These are phyloP conservation scores for Philhelius pedissequus DNA, from an alignment of 2,888 invertebrate species.

Conservation along the genomic window DNA sequence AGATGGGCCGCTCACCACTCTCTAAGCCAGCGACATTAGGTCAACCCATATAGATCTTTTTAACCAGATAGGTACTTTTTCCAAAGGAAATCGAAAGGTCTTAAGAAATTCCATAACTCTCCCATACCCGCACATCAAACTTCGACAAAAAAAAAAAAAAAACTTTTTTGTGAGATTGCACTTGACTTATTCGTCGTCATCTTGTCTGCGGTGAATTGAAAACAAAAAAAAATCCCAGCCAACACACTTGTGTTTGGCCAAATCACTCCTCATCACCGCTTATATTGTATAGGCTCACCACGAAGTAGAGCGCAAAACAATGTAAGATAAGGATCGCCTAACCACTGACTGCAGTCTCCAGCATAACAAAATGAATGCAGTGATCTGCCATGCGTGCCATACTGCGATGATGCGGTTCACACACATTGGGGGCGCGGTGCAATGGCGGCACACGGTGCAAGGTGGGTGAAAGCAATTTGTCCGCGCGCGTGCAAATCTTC, in stretches of 20 bases:
- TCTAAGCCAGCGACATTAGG: too few species aligned
- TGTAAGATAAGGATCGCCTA: slow-evolving; percentile 43
- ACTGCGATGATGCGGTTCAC: slow-evolving; percentile 40
- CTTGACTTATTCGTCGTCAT: slow-evolving; percentile 13
- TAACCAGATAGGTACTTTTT: too few species aligned
- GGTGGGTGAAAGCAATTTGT: slow-evolving; percentile 54
- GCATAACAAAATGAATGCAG: not conserved
- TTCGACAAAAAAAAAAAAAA: not conserved
- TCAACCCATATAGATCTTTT: too few species aligned
- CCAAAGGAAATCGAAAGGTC: not conserved
- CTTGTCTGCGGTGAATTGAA: slow-evolving; percentile 18
- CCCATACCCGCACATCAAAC: too few species aligned
- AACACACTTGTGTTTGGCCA: not conserved
- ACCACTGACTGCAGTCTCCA: not conserved
- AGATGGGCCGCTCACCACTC: too few species aligned
- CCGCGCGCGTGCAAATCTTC: slow-evolving; percentile 35
- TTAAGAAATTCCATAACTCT: not conserved
- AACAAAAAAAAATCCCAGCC: not conserved
- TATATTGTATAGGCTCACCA: not conserved
- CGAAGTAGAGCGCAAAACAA: slow-evolving; percentile 39
- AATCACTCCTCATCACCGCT: not conserved
- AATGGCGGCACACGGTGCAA: slow-evolving; percentile 18
- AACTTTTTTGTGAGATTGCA: not conserved
- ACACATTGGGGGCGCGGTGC: slow-evolving; percentile 20
- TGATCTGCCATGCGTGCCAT: slow-evolving; percentile 40